Percentiles rank a stretch among this genome's conserved stretches.
These are phyloP conservation scores for Adelphocoris suturalis DNA, from an alignment of 2,888 invertebrate species.

Conservation along the genomic window DNA sequence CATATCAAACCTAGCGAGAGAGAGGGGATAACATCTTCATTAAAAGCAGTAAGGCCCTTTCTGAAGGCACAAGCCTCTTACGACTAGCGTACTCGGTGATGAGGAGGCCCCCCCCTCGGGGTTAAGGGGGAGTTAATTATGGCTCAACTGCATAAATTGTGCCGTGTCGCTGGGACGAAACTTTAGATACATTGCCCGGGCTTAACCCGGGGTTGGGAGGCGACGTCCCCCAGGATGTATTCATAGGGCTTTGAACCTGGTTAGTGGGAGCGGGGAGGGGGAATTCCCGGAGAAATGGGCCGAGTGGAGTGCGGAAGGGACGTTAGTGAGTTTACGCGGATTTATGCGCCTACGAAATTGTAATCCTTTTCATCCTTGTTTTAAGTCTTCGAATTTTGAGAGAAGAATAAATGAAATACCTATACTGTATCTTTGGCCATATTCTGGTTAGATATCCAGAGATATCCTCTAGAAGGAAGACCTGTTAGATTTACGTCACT, in stretches of 20 bases:
- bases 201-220: constrained; percentile 21
- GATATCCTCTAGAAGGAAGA: too few species aligned
- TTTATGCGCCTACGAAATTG: background rate
- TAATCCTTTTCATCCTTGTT: background rate
- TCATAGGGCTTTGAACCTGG: constrained; percentile 61
- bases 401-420: constrained; percentile 4
- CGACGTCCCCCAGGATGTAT: constrained; percentile 37
- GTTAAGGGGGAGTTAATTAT: constrained; percentile 69
- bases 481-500: too few species aligned
- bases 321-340: background rate
- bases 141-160: constrained; percentile 72
- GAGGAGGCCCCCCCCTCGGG: background rate
- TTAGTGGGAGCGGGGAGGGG: constrained; percentile 1
- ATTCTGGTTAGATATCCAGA: too few species aligned
- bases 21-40: constrained; percentile 69
- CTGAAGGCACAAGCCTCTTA: constrained; percentile 60
- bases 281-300: background rate
- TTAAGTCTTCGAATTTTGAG: background rate
- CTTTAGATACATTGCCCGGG: constrained; percentile 70
- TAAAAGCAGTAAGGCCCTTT: constrained; percentile 68
- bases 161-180: constrained; percentile 69
- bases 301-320: background rate
- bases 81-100: constrained; percentile 1
- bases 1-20: constrained; percentile 70
- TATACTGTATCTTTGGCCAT: too few species aligned